Evolutionary conservation across 2,888 invertebrate species (phyloP), one percentile per base, ranked within the genome.

Genomic region (Leucophenga montana): DNA sequence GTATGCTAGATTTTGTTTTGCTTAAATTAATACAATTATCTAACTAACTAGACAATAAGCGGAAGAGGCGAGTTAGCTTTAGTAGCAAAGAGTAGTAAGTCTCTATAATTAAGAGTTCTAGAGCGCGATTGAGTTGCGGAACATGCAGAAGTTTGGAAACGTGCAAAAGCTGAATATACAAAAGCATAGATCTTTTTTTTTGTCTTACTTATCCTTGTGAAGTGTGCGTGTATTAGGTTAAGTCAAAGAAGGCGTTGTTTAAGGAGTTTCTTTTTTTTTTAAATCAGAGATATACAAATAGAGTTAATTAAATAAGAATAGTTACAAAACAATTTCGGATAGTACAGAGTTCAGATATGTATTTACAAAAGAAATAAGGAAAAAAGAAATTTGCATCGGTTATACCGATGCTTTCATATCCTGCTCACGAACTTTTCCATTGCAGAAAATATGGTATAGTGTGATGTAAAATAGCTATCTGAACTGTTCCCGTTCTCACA

Each of bases 191-290:
- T n/a, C 27, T 57, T 27, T 5, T 66, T 72, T 20, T 46, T 64
- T 73, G 50, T 70, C 59, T 80, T 80, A 80, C 80, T 80, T 83
- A 80, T 73, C 80, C 84, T 80, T 77, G 84, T 82, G 78, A 73
- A 82, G 80, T 71, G 76, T 39, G 39, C 8, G 39, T 39, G 39
- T 39, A 11, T 39, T 39, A 39, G 39, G 11, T 39, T 39, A 39
- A 39, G 39, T 39, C 8, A 39, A 39, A 39, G 39, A 39, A 39
- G 39, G 39, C 39, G 39, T 39, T 39, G 39, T 39, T 39, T 39
- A 39, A 39, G 39, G 39, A 39, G 11, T 61, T 18, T 61, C 13
- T 18, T 61, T 20, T 61, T 18, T 61, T 18, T 18, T 61, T 20
- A 61, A 61, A 61, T 61, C 18, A 39, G 69, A 65, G 59, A 22